These are phyloP conservation scores for Cosmopolites sordidus DNA, from an alignment of 2,888 invertebrate species.

Conservation along the genomic window DNA sequence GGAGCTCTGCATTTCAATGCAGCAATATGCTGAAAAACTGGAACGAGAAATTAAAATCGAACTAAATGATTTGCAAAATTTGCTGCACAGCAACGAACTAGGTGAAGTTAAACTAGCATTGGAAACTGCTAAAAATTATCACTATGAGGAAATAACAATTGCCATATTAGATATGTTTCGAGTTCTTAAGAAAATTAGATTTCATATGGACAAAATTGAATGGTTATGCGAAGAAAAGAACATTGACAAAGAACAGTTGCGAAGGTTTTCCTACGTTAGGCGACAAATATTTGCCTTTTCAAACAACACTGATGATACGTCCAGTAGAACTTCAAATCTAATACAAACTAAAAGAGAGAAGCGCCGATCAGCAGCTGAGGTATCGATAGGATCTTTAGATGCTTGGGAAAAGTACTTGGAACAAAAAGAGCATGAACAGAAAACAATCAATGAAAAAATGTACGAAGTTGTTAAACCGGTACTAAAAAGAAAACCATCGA, in stretches of 20 bases:
- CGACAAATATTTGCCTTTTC: conserved; percentile 31
- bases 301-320: neutral
- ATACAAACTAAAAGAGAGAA: conserved; percentile 19
- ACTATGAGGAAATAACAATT: conserved; percentile 34
- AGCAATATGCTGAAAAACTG: conserved; percentile 29
- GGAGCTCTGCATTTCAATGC: conserved; percentile 28
- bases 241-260: conserved; percentile 26
- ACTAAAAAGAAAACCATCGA: conserved; percentile 25
- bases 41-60: conserved; percentile 30
- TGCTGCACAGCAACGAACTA: conserved; percentile 16
- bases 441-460: conserved; percentile 8
- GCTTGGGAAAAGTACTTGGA: conserved; percentile 34
- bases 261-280: conserved; percentile 31
- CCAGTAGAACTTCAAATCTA: neutral
- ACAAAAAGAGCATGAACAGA: conserved; percentile 19
- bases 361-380: conserved; percentile 27
- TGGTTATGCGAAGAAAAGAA: conserved; percentile 20
- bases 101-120: conserved; percentile 27
- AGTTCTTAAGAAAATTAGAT: conserved; percentile 28
- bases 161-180: conserved; percentile 28
- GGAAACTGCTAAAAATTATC: conserved; percentile 34
- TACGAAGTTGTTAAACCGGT: conserved; percentile 9
- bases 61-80: conserved; percentile 29
- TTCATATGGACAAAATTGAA: conserved; percentile 31
- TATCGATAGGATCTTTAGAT: conserved; percentile 31